A percentile compares a stretch with the other conserved stretches of the same genome.
These are phyloP conservation scores for Stenopsyche tienmushanensis DNA, from an alignment of 1,140 invertebrate genomes.

Conservation along the genomic window DNA sequence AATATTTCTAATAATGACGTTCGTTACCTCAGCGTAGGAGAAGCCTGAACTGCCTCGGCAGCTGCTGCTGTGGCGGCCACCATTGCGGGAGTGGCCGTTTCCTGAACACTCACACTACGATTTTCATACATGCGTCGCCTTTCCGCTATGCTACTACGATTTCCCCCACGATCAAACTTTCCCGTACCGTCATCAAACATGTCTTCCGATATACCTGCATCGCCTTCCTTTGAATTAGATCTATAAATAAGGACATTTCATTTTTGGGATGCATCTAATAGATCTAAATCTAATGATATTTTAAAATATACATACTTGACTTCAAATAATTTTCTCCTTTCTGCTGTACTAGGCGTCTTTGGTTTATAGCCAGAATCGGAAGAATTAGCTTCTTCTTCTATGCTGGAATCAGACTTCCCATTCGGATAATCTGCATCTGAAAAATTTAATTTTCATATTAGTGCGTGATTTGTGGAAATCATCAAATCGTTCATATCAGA, in stretches of 20 bases:
- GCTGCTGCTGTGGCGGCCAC: constrained; percentile 41
- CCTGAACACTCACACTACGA: constrained; percentile 60
- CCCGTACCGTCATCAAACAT: constrained; percentile 52
- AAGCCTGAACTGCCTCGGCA: constrained; percentile 65
- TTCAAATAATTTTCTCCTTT: constrained; percentile 70
- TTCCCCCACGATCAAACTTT: constrained; percentile 57
- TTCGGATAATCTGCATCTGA: constrained; percentile 64
- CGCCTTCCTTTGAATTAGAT: constrained; percentile 46
- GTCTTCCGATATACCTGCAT: constrained; percentile 47
- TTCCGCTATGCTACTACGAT: constrained; percentile 73
- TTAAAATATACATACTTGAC: constrained; percentile 50
- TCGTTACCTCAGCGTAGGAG: constrained; percentile 71
- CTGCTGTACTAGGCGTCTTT: constrained; percentile 74
- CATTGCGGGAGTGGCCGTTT: constrained; percentile 29
- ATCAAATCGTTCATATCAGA: no score
- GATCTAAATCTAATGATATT: neutral
- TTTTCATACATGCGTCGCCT: constrained; percentile 73
- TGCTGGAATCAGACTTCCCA: constrained; percentile 63
- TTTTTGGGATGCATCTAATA: neutral
- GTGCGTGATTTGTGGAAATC: neutral
- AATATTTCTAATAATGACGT: no score
- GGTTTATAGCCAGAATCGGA: constrained; percentile 58
- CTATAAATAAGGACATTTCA: constrained; percentile 27
- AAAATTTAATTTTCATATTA: neutral
- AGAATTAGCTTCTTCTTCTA: constrained; percentile 63